A percentile compares a stretch with the other conserved stretches of the same genome.
These are phyloP conservation scores for Heliconius himera DNA, from an alignment of 1,140 invertebrate genomes.

Conservation along the genomic window DNA sequence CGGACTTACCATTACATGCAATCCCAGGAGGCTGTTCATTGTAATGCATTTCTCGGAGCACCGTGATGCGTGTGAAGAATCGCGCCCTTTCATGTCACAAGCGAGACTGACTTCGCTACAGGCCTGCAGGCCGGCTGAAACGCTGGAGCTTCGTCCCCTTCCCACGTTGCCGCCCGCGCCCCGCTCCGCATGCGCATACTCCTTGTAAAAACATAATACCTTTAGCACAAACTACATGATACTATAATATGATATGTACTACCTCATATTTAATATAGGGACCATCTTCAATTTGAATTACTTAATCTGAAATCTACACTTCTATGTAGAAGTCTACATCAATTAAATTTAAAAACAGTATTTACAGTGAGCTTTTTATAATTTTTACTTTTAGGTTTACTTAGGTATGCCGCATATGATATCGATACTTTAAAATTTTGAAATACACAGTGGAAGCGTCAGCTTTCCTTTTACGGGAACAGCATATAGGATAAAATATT, in stretches of 20 bases:
- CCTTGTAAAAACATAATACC: conserved; percentile 35
- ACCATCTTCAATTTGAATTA: background rate
- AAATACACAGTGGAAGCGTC: no score
- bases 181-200: conserved; percentile 63
- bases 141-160: conserved; percentile 58
- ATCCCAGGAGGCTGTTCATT: conserved; percentile 78
- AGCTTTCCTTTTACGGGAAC: no score
- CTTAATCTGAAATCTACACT: background rate
- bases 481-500: no score
- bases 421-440: no score
- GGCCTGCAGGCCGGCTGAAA: conserved; percentile 64
- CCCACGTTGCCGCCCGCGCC: conserved; percentile 42
- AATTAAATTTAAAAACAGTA: background rate
- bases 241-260: background rate
- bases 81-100: conserved; percentile 81
- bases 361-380: no score
- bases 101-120: conserved; percentile 72
- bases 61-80: conserved; percentile 76
- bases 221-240: background rate
- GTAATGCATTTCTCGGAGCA: conserved; percentile 81
- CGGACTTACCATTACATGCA: conserved; percentile 76
- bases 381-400: no score
- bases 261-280: background rate
- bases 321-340: no score
- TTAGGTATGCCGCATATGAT: no score